Percentiles rank a stretch among this genome's conserved stretches.
These are phyloP conservation scores for Paralvinella palmiformis DNA, from an alignment of 1,140 invertebrate genomes.

Conservation along the genomic window DNA sequence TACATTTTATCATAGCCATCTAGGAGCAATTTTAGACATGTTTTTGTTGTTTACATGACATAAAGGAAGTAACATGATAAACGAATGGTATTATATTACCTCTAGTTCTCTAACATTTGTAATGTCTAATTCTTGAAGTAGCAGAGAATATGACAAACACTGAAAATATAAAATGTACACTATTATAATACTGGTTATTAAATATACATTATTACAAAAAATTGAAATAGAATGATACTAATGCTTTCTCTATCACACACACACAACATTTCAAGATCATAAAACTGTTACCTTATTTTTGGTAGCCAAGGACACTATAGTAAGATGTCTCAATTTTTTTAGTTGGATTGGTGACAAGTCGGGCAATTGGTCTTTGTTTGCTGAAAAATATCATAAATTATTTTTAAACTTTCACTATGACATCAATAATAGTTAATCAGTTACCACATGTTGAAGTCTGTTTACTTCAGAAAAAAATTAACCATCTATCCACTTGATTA, in stretches of 20 bases:
- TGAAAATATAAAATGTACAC: slow-evolving; percentile 29
- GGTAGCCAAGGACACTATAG: slow-evolving; percentile 89
- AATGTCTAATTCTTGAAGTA: slow-evolving; percentile 82
- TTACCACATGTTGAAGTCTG: no score
- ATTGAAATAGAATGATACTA: neutral
- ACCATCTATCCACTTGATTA: no score
- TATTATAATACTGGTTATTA: neutral
- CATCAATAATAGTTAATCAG: no score
- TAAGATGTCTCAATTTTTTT: slow-evolving; percentile 89
- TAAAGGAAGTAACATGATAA: no score
- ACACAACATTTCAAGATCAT: slow-evolving; percentile 9
- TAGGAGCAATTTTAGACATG: no score
- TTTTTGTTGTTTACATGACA: no score
- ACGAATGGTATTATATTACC: slow-evolving; percentile 26
- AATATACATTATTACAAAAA: neutral
- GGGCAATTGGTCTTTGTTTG: slow-evolving; percentile 67
- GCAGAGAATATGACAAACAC: slow-evolving; percentile 79
- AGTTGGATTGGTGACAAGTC: slow-evolving; percentile 71
- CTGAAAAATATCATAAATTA: slow-evolving; percentile 47
- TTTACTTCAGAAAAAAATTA: no score
- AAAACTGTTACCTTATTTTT: slow-evolving; percentile 63
- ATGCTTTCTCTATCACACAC: neutral
- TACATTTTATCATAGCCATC: no score
- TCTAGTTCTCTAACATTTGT: slow-evolving; percentile 89
- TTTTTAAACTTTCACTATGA: no score